phyloP scores from a whole-genome alignment of 2,888 invertebrate species.

The Augochlorella aurata region DNA sequence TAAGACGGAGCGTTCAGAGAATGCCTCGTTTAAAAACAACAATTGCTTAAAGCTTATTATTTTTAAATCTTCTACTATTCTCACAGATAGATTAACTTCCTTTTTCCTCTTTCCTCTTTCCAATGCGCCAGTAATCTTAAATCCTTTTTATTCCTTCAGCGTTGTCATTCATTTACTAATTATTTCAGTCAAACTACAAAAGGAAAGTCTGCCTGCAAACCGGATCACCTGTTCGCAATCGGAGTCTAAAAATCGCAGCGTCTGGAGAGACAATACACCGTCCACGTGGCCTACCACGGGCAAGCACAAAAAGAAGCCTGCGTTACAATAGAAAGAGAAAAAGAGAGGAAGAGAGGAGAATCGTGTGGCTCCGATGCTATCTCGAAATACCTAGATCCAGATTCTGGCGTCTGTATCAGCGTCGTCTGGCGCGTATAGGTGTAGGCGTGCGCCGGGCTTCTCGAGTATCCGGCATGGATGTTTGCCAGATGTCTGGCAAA shows the following conservation, averaged over 20 bases:
- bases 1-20: too few species aligned
- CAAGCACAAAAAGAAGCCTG: slow-evolving; percentile 21
- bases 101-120: too few species aligned
- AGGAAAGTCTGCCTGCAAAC: background rate
- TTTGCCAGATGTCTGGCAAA: slow-evolving; percentile 73
- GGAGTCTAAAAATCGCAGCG: slow-evolving; percentile 2
- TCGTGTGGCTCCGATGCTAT: slow-evolving; percentile 48
- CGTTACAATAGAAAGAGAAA: slow-evolving; percentile 26
- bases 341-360: slow-evolving; percentile 24
- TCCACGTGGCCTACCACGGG: slow-evolving; percentile 11
- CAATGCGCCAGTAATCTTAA: too few species aligned
- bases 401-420: slow-evolving; percentile 45
- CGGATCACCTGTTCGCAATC: background rate
- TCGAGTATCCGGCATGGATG: slow-evolving; percentile 71
- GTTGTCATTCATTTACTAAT: too few species aligned
- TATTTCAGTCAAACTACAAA: too few species aligned
- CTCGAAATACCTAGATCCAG: slow-evolving; percentile 67
- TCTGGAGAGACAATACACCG: background rate
- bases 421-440: slow-evolving; percentile 49
- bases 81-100: too few species aligned
- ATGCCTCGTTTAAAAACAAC: too few species aligned
- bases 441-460: slow-evolving; percentile 56
- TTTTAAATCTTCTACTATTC: too few species aligned
- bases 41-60: too few species aligned
- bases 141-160: too few species aligned